Conservation (phyloP, 2,113 vertebrate genomes). For the Thymallus thymallus region DNA sequence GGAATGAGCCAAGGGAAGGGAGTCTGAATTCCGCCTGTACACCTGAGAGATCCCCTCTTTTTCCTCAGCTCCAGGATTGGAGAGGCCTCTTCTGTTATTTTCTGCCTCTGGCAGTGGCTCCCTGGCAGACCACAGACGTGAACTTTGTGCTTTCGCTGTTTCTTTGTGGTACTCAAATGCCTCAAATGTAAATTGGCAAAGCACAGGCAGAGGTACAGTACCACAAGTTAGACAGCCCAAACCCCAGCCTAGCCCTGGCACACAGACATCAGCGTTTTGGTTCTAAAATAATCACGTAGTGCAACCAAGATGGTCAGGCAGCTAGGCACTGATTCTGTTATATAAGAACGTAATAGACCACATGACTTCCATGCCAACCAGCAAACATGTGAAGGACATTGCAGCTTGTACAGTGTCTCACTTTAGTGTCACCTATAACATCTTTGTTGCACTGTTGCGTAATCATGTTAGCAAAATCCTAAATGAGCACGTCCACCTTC, state of each 20-base stretch:
- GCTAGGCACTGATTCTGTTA: slow-evolving; percentile 34
- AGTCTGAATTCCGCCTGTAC: not conserved
- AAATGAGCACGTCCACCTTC: slow-evolving; percentile 17
- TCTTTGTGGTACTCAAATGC: not conserved
- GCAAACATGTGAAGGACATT: slow-evolving; percentile 30
- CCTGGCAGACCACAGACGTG: not conserved
- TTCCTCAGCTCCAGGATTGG: not conserved
- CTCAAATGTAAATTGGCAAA: slow-evolving; percentile 17
- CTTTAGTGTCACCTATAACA: too few relatives aligned
- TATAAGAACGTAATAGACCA: slow-evolving; percentile 32
- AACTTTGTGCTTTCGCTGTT: not conserved
- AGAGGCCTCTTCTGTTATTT: slow-evolving; percentile 3
- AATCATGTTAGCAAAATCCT: not conserved
- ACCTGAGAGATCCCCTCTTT: slow-evolving; percentile 2
- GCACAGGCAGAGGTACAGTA: slow-evolving; percentile 3
- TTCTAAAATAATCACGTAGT: slow-evolving; percentile 20
- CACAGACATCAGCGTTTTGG: not conserved
- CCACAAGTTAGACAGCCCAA: not conserved
- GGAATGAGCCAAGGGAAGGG: not conserved
- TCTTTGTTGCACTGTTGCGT: slow-evolving; percentile 7
- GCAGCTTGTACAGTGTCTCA: not conserved
- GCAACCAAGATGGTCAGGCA: slow-evolving; percentile 30
- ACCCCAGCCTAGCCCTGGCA: not conserved
- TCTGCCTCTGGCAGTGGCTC: not conserved
- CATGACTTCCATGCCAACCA: slow-evolving; percentile 46